A percentile compares a stretch with the other conserved stretches of the same genome.
Conservation (phyloP, 2,113 vertebrate species). For the Panthera leo region DNA sequence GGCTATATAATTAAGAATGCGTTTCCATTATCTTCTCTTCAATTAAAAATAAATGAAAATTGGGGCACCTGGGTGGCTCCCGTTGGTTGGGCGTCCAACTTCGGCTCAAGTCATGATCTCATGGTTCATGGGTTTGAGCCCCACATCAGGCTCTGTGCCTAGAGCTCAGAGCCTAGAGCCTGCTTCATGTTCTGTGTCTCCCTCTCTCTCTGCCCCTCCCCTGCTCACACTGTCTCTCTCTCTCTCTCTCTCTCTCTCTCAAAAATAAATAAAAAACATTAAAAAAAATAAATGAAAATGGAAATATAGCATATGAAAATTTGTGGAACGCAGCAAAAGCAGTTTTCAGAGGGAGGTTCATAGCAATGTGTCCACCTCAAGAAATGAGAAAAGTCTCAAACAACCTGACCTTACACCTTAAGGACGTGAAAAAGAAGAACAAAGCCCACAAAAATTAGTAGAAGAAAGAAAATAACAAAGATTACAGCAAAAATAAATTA, state of each 20-base stretch:
- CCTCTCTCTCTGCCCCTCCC: too few species aligned
- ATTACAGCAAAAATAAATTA: neutral
- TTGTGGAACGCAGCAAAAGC: neutral
- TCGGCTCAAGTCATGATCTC: too few species aligned
- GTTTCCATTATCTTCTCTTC: constrained; percentile 2
- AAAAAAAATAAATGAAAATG: neutral
- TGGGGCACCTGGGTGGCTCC: too few species aligned
- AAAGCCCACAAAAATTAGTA: neutral
- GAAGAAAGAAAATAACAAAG: neutral
- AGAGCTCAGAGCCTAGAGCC: too few species aligned
- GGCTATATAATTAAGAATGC: neutral
- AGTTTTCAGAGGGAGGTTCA: neutral
- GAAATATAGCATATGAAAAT: neutral
- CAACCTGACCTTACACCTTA: neutral
- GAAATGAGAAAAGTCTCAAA: neutral
- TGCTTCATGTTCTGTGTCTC: too few species aligned
- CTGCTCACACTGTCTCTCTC: too few species aligned
- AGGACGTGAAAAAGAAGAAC: neutral
- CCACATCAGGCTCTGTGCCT: too few species aligned
- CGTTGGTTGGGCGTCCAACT: too few species aligned
- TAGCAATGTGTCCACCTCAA: neutral
- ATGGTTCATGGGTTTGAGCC: too few species aligned
- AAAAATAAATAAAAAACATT: too few species aligned
- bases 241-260: too few species aligned
- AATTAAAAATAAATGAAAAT: neutral